Conservation (phyloP, 2,888 invertebrate genomes). For the Epinotia ramella region DNA sequence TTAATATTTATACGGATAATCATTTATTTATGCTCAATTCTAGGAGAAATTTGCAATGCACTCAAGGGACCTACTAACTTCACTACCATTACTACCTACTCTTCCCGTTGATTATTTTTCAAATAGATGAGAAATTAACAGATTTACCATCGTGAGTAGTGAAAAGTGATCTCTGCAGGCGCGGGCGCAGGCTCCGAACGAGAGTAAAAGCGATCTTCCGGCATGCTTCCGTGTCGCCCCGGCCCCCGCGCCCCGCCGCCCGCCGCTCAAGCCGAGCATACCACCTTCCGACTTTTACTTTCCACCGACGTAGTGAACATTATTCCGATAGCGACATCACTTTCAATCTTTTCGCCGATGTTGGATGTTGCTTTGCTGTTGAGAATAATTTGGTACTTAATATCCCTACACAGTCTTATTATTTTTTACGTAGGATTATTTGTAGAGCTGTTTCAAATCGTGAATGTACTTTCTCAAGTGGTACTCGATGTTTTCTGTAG, state of each 20-base stretch:
- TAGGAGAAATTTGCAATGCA: neutral
- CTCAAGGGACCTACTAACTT: neutral
- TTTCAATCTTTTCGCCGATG: conserved; percentile 39
- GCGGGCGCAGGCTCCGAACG: conserved; percentile 56
- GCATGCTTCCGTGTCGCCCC: conserved; percentile 66
- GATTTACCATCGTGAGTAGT: neutral
- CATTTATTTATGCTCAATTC: no score
- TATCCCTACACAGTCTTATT: no score
- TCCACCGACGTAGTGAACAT: conserved; percentile 56
- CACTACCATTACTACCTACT: neutral
- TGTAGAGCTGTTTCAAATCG: neutral
- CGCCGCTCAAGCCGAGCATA: conserved; percentile 47
- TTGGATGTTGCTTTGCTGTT: conserved; percentile 3
- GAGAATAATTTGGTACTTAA: neutral
- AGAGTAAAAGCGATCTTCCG: conserved; percentile 81
- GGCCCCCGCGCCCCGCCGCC: conserved; percentile 47
- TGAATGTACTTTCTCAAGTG: neutral
- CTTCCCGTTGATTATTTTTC: neutral
- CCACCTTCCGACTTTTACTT: conserved; percentile 80
- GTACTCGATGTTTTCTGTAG: no score
- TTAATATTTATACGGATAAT: no score
- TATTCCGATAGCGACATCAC: conserved; percentile 42
- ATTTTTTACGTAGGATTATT: no score
- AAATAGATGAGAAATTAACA: neutral
- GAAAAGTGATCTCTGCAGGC: conserved; percentile 4